Evolutionary conservation across 2,888 invertebrate genomes (phyloP), one percentile per base, ranked within the genome.

Genomic region (Harpagoxenus sublaevis): DNA sequence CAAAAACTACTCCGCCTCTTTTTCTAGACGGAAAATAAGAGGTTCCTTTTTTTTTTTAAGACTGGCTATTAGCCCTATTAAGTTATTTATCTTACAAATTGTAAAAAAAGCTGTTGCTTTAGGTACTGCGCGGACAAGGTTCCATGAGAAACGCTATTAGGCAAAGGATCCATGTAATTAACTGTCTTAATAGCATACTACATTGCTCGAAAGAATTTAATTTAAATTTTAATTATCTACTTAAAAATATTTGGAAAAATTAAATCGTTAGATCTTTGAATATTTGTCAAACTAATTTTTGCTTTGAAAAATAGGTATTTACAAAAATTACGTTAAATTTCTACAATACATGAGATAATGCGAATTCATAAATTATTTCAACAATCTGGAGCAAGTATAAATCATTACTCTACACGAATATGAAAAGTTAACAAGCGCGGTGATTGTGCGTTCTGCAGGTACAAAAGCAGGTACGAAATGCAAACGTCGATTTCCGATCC

Each of bases 401-500:
- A 35, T 35, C 10, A 51, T 75, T 39, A 5, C 51, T 63, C 6
- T 15, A 9, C 10, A 18, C 18, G 6, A 12, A 28, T 5, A 12
- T 4, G n/a, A 9, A 63, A 23, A 18, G 15, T 35, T 39, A 77
- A 65, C 12, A 8, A 28, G 55, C 12, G 4, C 23, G 23, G 23
- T 15, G 6, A 66, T 66, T 28, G 23, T n/a, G 15, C 28, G 15
- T 42, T 53, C 18, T 31, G 53, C 51, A 28, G 8, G 23, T 18
- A 23, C 23, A 23, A 23, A 23, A 23, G 39, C 28, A 39, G 8
- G 28, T 35, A 35, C 35, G 39, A 18, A 53, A 65, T 28, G 39
- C 31, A 55, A 66, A 31, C 55, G 45, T 57, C n/a, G 78, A 68
- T 78, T 78, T 45, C n/a, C 55, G 18, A 78, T 65, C 4, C 51